Conservation (phyloP, 2,888 invertebrate species). For the Itoplectis maculator region DNA sequence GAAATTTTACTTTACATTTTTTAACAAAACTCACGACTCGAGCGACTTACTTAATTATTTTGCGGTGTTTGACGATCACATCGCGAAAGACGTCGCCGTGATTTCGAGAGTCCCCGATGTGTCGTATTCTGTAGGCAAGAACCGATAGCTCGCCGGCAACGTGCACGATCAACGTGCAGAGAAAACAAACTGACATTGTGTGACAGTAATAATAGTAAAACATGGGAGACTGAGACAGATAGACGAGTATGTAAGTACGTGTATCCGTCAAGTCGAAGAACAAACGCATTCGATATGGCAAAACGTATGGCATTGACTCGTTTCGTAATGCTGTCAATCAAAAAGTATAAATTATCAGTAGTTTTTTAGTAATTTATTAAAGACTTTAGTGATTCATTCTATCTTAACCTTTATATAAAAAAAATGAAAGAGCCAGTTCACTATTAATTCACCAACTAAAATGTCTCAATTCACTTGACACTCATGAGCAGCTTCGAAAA, state of each 20-base stretch:
- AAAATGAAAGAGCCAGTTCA: too few relatives aligned
- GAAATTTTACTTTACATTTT: not conserved
- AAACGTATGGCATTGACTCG: conserved; percentile 56
- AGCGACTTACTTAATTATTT: conserved; percentile 55
- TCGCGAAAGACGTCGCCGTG: conserved; percentile 35
- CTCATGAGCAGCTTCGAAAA: too few relatives aligned
- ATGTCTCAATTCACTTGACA: too few relatives aligned
- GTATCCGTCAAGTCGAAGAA: conserved; percentile 59
- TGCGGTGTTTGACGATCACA: conserved; percentile 41
- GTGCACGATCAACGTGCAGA: conserved; percentile 61
- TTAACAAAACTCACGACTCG: not conserved
- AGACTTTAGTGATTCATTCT: too few relatives aligned
- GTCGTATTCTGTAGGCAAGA: conserved; percentile 58
- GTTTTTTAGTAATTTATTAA: too few relatives aligned
- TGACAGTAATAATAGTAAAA: conserved; percentile 62
- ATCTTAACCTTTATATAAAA: not conserved
- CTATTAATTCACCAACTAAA: too few relatives aligned
- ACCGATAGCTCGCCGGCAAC: conserved; percentile 62
- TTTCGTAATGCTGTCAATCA: conserved; percentile 44
- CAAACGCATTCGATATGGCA: conserved; percentile 61
- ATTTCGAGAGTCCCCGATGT: conserved; percentile 15
- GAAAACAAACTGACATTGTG: conserved; percentile 62
- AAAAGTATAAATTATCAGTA: too few relatives aligned
- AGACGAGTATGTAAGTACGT: conserved; percentile 60
- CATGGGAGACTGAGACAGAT: conserved; percentile 63